phyloP scores from a whole-genome alignment of 2,797 vertebrate species.

The Telmatherina bonti region DNA sequence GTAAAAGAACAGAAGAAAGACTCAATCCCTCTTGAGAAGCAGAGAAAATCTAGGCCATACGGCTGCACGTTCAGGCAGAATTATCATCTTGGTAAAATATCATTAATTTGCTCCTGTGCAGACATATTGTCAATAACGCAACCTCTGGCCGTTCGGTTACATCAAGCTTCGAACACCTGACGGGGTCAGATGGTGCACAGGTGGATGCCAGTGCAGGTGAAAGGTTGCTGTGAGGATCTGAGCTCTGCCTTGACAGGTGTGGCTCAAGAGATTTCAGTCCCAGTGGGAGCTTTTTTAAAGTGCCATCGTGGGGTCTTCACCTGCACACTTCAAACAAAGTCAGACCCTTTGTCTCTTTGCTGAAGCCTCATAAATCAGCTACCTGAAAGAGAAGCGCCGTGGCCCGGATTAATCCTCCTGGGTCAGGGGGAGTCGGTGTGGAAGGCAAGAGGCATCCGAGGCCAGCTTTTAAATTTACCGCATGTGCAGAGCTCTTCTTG shows the following conservation, averaged over 20 bases:
- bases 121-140: constrained; percentile 86
- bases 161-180: constrained; percentile 3
- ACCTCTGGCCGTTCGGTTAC: constrained; percentile 54
- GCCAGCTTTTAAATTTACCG: constrained; percentile 52
- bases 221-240: constrained; percentile 51
- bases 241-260: constrained; percentile 62
- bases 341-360: constrained; percentile 72
- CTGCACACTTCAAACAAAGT: constrained; percentile 76
- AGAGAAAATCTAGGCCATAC: constrained; percentile 72
- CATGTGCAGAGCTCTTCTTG: constrained; percentile 32
- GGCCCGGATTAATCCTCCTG: constrained; percentile 67
- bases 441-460: constrained; percentile 44
- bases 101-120: constrained; percentile 74
- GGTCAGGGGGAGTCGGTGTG: constrained; percentile 44
- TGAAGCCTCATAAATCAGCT: constrained; percentile 71
- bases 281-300: constrained; percentile 68
- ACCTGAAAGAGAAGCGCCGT: constrained; percentile 63
- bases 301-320: constrained; percentile 67
- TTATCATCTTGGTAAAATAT: constrained; percentile 64
- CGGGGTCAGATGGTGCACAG: constrained; percentile 24
- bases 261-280: constrained; percentile 68
- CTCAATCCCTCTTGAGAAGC: constrained; percentile 63
- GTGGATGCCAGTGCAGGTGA: constrained; percentile 40
- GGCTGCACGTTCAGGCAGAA: constrained; percentile 38
- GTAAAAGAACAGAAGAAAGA: constrained; percentile 71